phyloP scores from a whole-genome alignment of 1,140 invertebrate species.

The Lepidurus arcticus region DNA sequence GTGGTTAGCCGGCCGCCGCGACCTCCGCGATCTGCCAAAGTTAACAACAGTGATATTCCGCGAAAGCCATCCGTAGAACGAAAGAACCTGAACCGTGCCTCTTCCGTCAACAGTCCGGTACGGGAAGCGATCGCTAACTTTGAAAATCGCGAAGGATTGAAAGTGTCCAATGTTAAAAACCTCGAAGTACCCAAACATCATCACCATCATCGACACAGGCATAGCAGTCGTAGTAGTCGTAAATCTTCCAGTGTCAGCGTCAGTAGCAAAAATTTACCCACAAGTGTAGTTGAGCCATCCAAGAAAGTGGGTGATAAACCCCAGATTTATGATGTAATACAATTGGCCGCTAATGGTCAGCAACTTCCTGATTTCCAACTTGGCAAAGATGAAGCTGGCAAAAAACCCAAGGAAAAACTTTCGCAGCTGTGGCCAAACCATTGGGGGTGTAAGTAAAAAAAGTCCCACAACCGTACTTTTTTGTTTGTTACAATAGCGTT shows the following conservation, averaged over 20 bases:
- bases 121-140: background rate
- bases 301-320: slow-evolving; percentile 15
- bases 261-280: background rate
- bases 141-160: slow-evolving; percentile 5
- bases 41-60: background rate
- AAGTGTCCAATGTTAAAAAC: background rate
- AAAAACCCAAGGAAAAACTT: slow-evolving; percentile 25
- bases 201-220: background rate
- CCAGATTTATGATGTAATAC: slow-evolving; percentile 7
- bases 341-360: background rate
- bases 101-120: background rate
- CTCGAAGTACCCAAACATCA: background rate
- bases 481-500: background rate
- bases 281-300: background rate
- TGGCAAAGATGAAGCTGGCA: slow-evolving; percentile 7
- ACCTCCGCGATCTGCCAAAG: background rate
- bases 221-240: background rate
- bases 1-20: background rate
- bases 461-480: background rate
- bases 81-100: slow-evolving; percentile 4
- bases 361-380: slow-evolving; percentile 19
- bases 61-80: background rate
- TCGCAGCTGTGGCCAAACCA: slow-evolving; percentile 30
- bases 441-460: slow-evolving; percentile 27
- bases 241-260: background rate